Base-by-base conservation (phyloP, 2,888 invertebrate genomes). In the Tenthredo mesomela region DNA sequence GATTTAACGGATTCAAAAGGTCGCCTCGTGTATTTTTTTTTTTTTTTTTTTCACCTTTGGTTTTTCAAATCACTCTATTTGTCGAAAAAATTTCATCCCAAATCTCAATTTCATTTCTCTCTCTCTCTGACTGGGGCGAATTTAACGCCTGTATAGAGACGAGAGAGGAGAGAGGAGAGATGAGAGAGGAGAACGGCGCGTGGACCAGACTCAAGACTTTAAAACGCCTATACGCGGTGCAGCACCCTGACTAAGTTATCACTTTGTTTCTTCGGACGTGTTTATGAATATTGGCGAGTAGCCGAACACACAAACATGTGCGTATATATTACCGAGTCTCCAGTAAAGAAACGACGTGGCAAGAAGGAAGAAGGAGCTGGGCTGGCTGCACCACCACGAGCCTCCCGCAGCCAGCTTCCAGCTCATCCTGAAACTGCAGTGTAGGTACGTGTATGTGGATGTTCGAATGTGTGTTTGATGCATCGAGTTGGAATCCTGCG, bases 211-310 rank as follows among this genome's bases (percentile, higher is more conserved):
- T 61, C n/a, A 25, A 80, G 80, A 80, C 40, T 80, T 50, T 29
- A 37, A 29, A 61, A 61, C 61, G 61, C 40, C 80, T 80, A 77
- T 77, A 80, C 80, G 86, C 84, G 86, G 85, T 84, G 25, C 43
- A 73, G 85, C 85, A 54, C 80, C 80, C 80, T 80, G 80, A 80
- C 80, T 80, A 80, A 80, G 80, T 80, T 80, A 80, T 80, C 80
- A 80, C 80, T 80, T 80, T 80, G 80, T 80, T 80, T 12, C 37
- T 43, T 80, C 85, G 84, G 87, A 88, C 86, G 87, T 88, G 87
- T 88, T 88, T 87, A 88, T 87, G 87, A 88, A 87, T 88, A 88
- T 88, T 88, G 87, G 88, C 86, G 86, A 83, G 85, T 85, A 85
- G 85, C 86, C 85, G 87, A 82, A 88, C 86, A 86, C 86, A 85